Percentiles rank a stretch among this genome's conserved stretches.
Evolutionary conservation across 2,888 invertebrate species (phyloP).

Genomic region (Noctua fimbriata): DNA sequence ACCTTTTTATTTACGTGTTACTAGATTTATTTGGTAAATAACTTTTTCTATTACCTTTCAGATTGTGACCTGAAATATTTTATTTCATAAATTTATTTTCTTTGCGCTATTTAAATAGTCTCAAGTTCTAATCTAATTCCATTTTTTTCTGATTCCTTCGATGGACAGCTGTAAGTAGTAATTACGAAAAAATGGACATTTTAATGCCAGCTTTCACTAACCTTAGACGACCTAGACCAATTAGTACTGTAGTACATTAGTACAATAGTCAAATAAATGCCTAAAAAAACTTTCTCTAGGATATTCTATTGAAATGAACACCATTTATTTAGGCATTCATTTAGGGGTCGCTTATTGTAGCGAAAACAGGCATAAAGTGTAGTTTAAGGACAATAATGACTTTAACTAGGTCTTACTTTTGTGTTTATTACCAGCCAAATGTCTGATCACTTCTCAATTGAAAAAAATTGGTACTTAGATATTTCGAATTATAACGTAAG

Average conservation of each 20-base stretch:
- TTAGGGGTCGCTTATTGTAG: no score
- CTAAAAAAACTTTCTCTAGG: background rate
- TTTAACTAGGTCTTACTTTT: background rate
- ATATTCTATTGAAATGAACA: no score
- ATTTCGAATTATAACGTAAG: background rate
- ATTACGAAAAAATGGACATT: background rate
- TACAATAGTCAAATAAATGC: background rate
- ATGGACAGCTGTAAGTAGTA: background rate
- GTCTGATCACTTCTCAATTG: background rate
- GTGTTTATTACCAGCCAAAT: background rate
- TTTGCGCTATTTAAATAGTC: background rate
- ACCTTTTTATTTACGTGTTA: background rate
- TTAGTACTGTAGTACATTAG: background rate
- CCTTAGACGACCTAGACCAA: background rate
- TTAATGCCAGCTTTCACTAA: background rate
- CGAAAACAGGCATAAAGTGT: no score
- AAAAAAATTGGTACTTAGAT: background rate
- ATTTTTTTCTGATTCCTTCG: background rate
- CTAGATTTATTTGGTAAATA: constrained; percentile 12
- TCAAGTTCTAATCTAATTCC: background rate
- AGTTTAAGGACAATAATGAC: background rate
- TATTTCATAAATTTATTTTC: background rate
- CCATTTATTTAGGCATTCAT: no score
- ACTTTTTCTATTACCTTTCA: constrained; percentile 3
- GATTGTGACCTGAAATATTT: background rate